Base-by-base conservation (phyloP, 35 echinoderm and acorn worm species). In the Ophioderma brevispina region DNA sequence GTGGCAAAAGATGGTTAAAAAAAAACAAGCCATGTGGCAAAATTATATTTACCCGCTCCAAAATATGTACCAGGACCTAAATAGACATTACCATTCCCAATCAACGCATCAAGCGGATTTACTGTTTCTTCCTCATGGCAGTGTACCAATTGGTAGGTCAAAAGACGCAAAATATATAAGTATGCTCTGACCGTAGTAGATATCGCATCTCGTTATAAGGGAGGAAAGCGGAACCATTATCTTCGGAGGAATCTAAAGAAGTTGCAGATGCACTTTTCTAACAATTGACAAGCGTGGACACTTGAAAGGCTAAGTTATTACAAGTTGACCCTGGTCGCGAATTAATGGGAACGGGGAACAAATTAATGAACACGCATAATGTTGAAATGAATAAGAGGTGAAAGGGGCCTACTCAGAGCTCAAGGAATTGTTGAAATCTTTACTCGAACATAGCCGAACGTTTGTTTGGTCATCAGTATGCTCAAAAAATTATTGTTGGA, bases 191-290 rank as follows among this genome's bases (percentile, higher is more conserved):
- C 84, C 13, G 56, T 86, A 13, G 64, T 86, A 4, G 78, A 80
- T 40, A 56, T 86, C 18, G 84, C 84, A 21, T 18, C 55, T 13
- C n/a, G 55, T 75, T 38, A 86, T 32, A 76, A 40, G 13, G n/a
- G n/a, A n/a, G n/a, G n/a, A n/a, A n/a, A 39, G 84, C 84, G 70
- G 84, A 86, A 37, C 84, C 84, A 18, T 59, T 86, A 40, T n/a
- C n/a, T n/a, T n/a, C 59, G 25, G 76, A 86, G n/a, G 52, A 76
- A 36, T 35, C 84, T 36, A 37, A 4, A 34, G 78, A 80, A 80
- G 78, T 80, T 80, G 78, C 78, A 15, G 1, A 70, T 3, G 59
- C 59, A n/a, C n/a, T n/a, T 70, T 70, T 70, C 10, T 25, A 70
- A 70, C n/a, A 3, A 70, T 70, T 30, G 10, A 70, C n/a, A 70